Base-by-base conservation (phyloP, 2,797 vertebrate species). In the Chelon labrosus region DNA sequence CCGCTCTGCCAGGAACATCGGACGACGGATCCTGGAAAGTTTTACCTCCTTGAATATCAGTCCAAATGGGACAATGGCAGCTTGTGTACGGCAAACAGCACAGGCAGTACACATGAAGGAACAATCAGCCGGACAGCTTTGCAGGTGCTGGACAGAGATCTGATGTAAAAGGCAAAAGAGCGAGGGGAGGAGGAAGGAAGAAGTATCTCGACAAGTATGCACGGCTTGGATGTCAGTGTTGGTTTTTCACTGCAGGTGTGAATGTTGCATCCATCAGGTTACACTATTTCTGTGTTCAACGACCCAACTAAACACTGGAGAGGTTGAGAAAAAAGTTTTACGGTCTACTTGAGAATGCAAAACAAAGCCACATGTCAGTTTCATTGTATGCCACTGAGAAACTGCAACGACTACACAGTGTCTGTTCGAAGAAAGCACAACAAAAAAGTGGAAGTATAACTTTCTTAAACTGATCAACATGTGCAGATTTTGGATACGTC, bases 1-100 rank as follows among this genome's bases (percentile, higher is more conserved):
- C 73, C 50, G 58, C 47, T 19, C 52, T 86, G 90, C 91, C 90
- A 92, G 86, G 80, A 91, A 89, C 86, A 81, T 73, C 49, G 46
- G 72, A 75, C 17, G 13, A 44, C 55, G 1, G 82, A 76, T 25
- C 49, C 81, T 91, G 90, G 89, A 93, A 91, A 93, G 44, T 87
- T 84, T 88, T 85, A 80, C 79, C 62, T 59, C 65, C 58, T 59
- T 9, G 80, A 72, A 68, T 54, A 78, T 75, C 22, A 37, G 53
- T 76, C 52, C 62, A 79, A 65, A 73, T 70, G 69, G 83, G 81
- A 89, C 80, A 83, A 85, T 78, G 76, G 20, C 73, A 70, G 77
- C 66, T 68, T 84, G 76, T 80, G 57, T 60, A 19, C 50, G 42
- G 72, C 57, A 66, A 62, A 75, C 50, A 57, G 65, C 49, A 38